These are phyloP conservation scores for Rhinoderma darwinii DNA, from an alignment of 2,113 vertebrate species.

Conservation along the genomic window DNA sequence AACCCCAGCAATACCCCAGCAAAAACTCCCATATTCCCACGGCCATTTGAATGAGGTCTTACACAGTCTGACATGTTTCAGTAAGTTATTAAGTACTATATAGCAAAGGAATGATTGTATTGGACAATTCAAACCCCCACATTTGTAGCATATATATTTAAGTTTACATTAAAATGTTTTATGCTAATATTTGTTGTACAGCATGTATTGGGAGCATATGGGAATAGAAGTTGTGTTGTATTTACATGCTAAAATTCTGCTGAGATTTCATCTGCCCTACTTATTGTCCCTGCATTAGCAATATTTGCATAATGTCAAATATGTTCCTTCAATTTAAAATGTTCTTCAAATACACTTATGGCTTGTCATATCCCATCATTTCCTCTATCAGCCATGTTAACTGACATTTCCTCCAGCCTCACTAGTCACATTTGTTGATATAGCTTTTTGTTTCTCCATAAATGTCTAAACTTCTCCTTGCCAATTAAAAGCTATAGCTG, in stretches of 20 bases:
- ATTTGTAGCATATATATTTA: neutral
- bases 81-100: too few relatives aligned
- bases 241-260: neutral
- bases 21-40: too few relatives aligned
- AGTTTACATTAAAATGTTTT: neutral
- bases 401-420: slow-evolving; percentile 21
- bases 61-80: too few relatives aligned
- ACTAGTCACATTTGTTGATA: slow-evolving; percentile 42
- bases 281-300: neutral
- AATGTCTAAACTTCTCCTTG: slow-evolving; percentile 12
- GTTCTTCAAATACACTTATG: slow-evolving; percentile 32
- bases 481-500: slow-evolving; percentile 17
- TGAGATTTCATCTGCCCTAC: slow-evolving; percentile 1
- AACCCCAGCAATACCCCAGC: too few relatives aligned
- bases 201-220: neutral
- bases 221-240: neutral
- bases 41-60: too few relatives aligned
- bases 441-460: slow-evolving; percentile 31
- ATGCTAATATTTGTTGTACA: neutral
- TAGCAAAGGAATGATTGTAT: too few relatives aligned
- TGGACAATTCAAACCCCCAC: too few relatives aligned
- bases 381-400: neutral
- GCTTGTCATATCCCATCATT: slow-evolving; percentile 50
- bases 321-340: slow-evolving; percentile 14
- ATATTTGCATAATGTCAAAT: slow-evolving; percentile 42